Percentiles rank a stretch among this genome's conserved stretches.
Evolutionary conservation across 2,888 invertebrate species (phyloP).

Genomic region (Geophilus truncorum): DNA sequence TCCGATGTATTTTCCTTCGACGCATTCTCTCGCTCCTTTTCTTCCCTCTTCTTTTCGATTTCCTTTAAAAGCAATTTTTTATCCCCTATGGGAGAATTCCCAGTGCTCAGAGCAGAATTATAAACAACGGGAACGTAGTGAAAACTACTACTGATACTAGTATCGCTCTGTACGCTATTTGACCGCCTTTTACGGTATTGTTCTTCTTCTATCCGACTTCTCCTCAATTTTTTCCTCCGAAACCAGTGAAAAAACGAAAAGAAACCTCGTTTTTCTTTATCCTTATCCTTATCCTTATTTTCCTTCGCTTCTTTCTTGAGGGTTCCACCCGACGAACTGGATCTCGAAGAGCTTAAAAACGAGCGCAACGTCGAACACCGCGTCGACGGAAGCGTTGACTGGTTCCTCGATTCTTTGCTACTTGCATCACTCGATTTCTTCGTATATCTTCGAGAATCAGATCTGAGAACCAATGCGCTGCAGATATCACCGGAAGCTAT

Average conservation of each 20-base stretch:
- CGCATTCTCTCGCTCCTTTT: not conserved
- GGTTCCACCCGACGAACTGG: not conserved
- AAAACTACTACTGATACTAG: conserved; percentile 37
- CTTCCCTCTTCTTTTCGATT: not conserved
- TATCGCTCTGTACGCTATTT: conserved; percentile 35
- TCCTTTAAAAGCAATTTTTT: not conserved
- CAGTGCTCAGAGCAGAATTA: not conserved
- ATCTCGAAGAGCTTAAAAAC: conserved; percentile 16
- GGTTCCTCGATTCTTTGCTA: not conserved
- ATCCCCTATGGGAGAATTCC: not conserved
- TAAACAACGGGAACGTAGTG: conserved; percentile 37
- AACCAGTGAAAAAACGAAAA: conserved; percentile 38
- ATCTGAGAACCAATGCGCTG: not conserved
- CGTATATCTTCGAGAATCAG: not conserved
- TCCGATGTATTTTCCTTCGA: not conserved
- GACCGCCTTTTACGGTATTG: not conserved
- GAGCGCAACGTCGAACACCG: not conserved
- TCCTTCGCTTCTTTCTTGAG: conserved; percentile 2
- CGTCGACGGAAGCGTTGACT: not conserved
- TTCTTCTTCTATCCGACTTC: not conserved
- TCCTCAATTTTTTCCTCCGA: conserved; percentile 30
- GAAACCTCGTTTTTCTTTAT: conserved; percentile 22
- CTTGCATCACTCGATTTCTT: not conserved
- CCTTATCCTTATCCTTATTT: not conserved
- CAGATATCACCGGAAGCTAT: conserved; percentile 28